These are phyloP conservation scores for Synanthedon formicaeformis DNA, from an alignment of 2,888 invertebrate genomes.

Conservation along the genomic window DNA sequence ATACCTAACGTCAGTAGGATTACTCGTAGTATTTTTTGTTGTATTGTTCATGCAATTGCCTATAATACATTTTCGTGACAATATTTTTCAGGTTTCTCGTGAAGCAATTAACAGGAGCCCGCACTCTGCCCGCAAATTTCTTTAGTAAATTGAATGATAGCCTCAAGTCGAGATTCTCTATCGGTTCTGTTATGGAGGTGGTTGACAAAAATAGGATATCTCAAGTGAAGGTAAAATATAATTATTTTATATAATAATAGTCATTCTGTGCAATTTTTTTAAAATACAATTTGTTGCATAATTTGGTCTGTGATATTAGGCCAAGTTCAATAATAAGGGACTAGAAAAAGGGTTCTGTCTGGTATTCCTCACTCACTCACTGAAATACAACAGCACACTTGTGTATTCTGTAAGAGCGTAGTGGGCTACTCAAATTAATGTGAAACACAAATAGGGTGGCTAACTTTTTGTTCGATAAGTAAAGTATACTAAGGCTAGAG, in stretches of 20 bases:
- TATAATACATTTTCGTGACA: neutral
- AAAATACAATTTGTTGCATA: neutral
- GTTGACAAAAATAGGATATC: slow-evolving; percentile 97
- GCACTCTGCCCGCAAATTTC: slow-evolving; percentile 94
- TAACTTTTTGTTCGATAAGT: too few relatives aligned
- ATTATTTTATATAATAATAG: too few relatives aligned
- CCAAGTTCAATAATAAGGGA: neutral
- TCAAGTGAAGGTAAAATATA: slow-evolving; percentile 75
- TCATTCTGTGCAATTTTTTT: too few relatives aligned
- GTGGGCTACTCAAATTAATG: too few relatives aligned
- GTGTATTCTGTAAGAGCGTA: too few relatives aligned
- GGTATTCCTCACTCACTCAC: too few relatives aligned
- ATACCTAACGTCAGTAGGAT: too few relatives aligned
- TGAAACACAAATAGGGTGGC: too few relatives aligned
- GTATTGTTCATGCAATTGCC: neutral
- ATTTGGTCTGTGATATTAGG: neutral
- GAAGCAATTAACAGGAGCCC: slow-evolving; percentile 91
- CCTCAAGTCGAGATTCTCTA: slow-evolving; percentile 83
- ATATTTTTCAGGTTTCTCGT: slow-evolving; percentile 76
- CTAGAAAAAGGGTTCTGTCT: neutral
- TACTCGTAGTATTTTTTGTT: too few relatives aligned
- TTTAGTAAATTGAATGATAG: slow-evolving; percentile 88
- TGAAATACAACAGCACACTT: too few relatives aligned
- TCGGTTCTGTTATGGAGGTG: slow-evolving; percentile 90
- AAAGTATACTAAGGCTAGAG: too few relatives aligned